A percentile compares a stretch with the other conserved stretches of the same genome.
Evolutionary conservation across 2,888 invertebrate species (phyloP).

Genomic region (Caenorhabditis panamensis): DNA sequence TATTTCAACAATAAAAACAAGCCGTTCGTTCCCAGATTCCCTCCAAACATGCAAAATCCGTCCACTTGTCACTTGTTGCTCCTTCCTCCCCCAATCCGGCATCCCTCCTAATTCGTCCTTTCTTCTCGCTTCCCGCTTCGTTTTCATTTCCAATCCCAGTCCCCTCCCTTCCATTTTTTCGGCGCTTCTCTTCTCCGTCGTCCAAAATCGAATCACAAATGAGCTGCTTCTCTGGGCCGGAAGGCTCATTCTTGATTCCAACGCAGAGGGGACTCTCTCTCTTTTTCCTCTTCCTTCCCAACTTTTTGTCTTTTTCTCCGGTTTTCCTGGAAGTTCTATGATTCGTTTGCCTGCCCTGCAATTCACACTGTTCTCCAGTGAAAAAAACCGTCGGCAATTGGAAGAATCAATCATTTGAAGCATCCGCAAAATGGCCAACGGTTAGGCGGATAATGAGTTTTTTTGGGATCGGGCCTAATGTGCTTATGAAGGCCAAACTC

Average conservation of each 20-base stretch:
- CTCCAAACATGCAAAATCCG: not conserved
- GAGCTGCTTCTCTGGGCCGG: slow-evolving; percentile 44
- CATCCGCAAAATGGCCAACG: not conserved
- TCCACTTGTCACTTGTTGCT: not conserved
- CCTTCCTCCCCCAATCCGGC: not conserved
- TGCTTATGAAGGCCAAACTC: slow-evolving; percentile 52
- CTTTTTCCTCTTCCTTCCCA: slow-evolving; percentile 12
- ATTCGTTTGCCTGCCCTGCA: not conserved
- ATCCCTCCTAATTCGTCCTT: slow-evolving; percentile 21
- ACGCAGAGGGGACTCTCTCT: slow-evolving; percentile 18
- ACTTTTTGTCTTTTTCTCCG: slow-evolving; percentile 27
- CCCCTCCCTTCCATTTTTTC: slow-evolving; percentile 24
- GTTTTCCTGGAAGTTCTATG: too few species aligned
- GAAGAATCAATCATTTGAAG: not conserved
- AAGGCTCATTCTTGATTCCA: slow-evolving; percentile 55
- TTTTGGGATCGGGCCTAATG: slow-evolving; percentile 24
- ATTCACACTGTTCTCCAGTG: not conserved
- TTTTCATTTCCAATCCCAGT: slow-evolving; percentile 10
- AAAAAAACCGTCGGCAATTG: too few species aligned
- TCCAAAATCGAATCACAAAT: slow-evolving; percentile 61
- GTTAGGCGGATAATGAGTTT: slow-evolving; percentile 49
- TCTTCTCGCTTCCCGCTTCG: slow-evolving; percentile 12
- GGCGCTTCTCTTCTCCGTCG: slow-evolving; percentile 18
- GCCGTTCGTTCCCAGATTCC: too few species aligned
- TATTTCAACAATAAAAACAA: too few species aligned